phyloP scores from a whole-genome alignment of 2,113 vertebrate genomes.

The Elachura formosa region DNA sequence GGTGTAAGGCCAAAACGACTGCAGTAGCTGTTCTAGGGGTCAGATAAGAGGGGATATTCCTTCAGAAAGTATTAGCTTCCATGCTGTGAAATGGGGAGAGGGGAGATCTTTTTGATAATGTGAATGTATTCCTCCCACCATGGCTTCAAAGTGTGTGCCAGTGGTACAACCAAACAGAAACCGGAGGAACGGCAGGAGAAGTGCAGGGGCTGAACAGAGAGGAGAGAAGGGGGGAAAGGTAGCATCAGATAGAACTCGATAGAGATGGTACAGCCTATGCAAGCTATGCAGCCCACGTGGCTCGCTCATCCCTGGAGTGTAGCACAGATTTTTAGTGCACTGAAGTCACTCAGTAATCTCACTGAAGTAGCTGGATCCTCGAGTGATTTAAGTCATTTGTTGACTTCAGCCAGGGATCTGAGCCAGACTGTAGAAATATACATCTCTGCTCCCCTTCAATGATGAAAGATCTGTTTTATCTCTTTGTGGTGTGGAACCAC shows the following conservation, averaged over 20 bases:
- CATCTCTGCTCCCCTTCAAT: not conserved
- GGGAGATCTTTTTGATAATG: not conserved
- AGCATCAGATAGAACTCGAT: fast-evolving
- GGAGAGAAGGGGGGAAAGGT: not conserved
- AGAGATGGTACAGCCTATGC: not conserved
- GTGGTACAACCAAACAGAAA: not conserved
- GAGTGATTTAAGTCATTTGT: not conserved
- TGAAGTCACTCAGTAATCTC: not conserved
- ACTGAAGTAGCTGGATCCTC: not conserved
- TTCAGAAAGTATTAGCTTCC: not conserved
- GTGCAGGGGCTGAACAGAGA: not conserved
- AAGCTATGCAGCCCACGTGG: not conserved
- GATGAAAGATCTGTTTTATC: constrained; percentile 18
- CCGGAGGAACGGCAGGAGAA: not conserved
- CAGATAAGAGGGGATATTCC: not conserved
- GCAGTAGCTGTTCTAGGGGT: not conserved
- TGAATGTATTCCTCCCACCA: not conserved
- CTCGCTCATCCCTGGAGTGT: fast-evolving
- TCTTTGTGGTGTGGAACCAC: not conserved
- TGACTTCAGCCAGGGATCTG: constrained; percentile 3
- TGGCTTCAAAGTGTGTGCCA: not conserved
- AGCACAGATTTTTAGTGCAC: not conserved
- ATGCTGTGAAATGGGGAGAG: not conserved
- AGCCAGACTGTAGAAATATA: not conserved
- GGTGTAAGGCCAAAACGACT: not conserved